Base-by-base conservation (phyloP, 2,888 invertebrate species). In the Hipparchia semele region DNA sequence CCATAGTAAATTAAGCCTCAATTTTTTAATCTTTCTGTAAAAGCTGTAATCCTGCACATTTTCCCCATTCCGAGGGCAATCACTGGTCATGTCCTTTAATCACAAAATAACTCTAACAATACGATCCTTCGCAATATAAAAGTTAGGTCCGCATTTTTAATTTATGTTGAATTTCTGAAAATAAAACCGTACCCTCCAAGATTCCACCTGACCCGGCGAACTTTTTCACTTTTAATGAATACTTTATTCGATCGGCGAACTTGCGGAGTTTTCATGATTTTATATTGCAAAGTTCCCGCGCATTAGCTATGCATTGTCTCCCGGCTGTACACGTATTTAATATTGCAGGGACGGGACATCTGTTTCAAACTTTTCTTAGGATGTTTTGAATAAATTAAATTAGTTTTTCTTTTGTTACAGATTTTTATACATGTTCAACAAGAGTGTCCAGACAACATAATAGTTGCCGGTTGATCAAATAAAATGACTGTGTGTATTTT, bases 231-330 rank as follows among this genome's bases (percentile, higher is more conserved):
- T 86, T 87, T 85, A 90, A 92, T 92, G 91, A 92, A 92, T 92
- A 87, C 87, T 92, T 91, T 88, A 92, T 90, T 86, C 84, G 76
- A 86, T 85, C 85, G 81, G 78, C 80, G 75, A 87, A 91, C 83
- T 90, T 88, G 80, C 79, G 76, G 85, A 82, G 86, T 87, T 86
- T 85, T 84, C 90, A 91, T 93, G 92, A 92, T 93, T 93, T 93
- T 91, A 93, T 92, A 90, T 88, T 82, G 85, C 84, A 77, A 91
- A 91, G 87, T 91, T 90, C 80, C 78, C 75, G 74, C 75, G 80
- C 89, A 90, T 92, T 90, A 90, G 87, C 89, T 91, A 91, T 92
- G 91, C 91, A 90, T 90, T 92, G 91, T 91, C 87, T 87, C 80
- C 74, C 77, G 75, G 77, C 79, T 73, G 78, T 79, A 81, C 84